Conservation (phyloP, 1,140 invertebrate species). For the Rhagoletis zephyria region DNA sequence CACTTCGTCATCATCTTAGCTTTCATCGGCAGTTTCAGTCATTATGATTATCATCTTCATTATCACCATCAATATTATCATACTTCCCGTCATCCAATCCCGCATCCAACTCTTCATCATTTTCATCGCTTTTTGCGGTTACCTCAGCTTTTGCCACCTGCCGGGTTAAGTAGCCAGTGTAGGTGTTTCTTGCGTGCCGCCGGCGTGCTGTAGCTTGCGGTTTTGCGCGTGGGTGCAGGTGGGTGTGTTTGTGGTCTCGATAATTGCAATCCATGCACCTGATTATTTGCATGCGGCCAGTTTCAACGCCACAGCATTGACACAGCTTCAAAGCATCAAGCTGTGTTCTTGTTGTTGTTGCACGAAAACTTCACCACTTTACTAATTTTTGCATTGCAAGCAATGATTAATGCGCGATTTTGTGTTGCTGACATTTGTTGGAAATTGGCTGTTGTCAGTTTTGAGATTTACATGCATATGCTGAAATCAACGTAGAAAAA, state of each 20-base stretch:
- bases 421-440: neutral
- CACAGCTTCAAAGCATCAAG: neutral
- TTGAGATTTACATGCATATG: neutral
- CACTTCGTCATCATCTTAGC: neutral
- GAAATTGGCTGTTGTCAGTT: neutral
- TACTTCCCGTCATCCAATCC: too few species aligned
- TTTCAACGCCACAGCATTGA: neutral
- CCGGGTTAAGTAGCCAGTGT: neutral
- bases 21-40: neutral
- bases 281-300: neutral
- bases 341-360: neutral
- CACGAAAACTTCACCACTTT: neutral
- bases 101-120: neutral
- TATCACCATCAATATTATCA: neutral
- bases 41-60: too few species aligned
- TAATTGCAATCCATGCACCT: slow-evolving; percentile 42
- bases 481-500: neutral
- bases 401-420: neutral
- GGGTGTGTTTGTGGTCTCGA: neutral
- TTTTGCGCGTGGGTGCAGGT: neutral
- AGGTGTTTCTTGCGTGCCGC: neutral
- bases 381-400: neutral
- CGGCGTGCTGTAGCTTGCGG: neutral
- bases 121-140: slow-evolving; percentile 3
- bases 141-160: neutral